phyloP scores from a whole-genome alignment of 2,888 invertebrate genomes.

The Leptarthrus brevirostris region DNA sequence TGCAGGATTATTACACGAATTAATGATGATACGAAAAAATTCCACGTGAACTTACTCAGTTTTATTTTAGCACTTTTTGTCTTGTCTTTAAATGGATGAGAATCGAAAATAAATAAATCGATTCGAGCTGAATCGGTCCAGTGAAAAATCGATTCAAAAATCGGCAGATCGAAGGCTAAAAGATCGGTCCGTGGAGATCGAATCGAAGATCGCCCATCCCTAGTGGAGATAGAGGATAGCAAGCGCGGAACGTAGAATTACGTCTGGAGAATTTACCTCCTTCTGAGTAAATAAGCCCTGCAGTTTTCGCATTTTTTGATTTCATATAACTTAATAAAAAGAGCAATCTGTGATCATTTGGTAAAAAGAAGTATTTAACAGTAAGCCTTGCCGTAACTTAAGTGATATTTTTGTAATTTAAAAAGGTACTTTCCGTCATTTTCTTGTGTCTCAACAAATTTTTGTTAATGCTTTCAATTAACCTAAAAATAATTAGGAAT shows the following conservation, averaged over 20 bases:
- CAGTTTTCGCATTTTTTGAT: slow-evolving; percentile 52
- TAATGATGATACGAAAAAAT: no score
- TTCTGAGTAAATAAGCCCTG: slow-evolving; percentile 52
- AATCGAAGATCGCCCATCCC: no score
- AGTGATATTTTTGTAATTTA: slow-evolving; percentile 56
- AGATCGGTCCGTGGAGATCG: no score
- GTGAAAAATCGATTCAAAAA: no score
- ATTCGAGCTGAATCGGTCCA: no score
- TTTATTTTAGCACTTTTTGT: no score
- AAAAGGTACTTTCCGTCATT: slow-evolving; percentile 52
- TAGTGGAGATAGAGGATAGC: no score
- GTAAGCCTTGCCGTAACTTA: slow-evolving; percentile 58
- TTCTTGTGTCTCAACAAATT: slow-evolving; percentile 50
- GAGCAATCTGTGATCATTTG: slow-evolving; percentile 58
- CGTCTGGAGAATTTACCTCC: slow-evolving; percentile 56
- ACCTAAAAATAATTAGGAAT: slow-evolving; percentile 22
- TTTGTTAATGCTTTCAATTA: slow-evolving; percentile 32
- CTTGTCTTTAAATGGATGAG: no score
- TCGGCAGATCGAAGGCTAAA: no score
- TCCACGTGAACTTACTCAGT: no score
- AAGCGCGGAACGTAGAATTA: slow-evolving; percentile 53
- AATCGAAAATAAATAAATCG: no score
- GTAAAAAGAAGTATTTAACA: slow-evolving; percentile 55
- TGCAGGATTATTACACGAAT: no score
- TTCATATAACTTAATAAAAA: slow-evolving; percentile 41